Evolutionary conservation across 2,888 invertebrate genomes (phyloP), one percentile per base, ranked within the genome.

Genomic region (Scaptomyza cyrtandrae): DNA sequence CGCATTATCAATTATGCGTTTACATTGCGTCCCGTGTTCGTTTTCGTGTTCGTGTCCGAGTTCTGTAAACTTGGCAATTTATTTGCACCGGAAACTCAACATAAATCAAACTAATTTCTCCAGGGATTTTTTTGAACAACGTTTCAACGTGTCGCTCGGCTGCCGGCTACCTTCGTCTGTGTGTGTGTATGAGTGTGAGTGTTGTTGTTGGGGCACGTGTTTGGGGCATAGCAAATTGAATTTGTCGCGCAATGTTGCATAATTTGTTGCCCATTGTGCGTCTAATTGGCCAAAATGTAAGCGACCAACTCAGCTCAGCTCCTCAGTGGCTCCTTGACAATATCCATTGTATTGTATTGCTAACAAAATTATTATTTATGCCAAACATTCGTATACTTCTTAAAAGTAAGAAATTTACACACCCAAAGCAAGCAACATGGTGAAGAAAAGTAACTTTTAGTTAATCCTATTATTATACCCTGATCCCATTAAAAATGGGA

Each of bases 31-130:
- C 31, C 31, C 37, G 14, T 39, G 27, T 11, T 2, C 64, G 62
- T 69, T 66, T 31, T n/a, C 64, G 62, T 69, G 69, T 82, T 75
- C 73, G 78, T 6, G 33, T 24, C 24, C 24, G 33, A 79, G 77
- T 75, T 59, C 72, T 71, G 83, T 87, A 88, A 86, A 88, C 88
- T 86, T 86, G 88, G 86, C 84, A 88, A 86, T 86, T 88, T 88
- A 86, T 86, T 86, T 86, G 78, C 86, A 86, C 88, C 86, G 86
- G 88, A 86, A 88, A 88, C 86, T 84, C 84, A 88, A 84, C 86
- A 86, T 86, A 86, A 86, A 86, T 86, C 86, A 86, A 86, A 88
- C 88, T 86, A 86, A 86, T 86, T 86, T 88, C 88, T 86, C 86
- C 64, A 44, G 86, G 86, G 86, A 86, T 86, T 86, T 88, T 88